Percentiles rank a stretch among this genome's conserved stretches.
These are phyloP conservation scores for Amiota minor DNA, from an alignment of 2,888 invertebrate species.

Conservation along the genomic window DNA sequence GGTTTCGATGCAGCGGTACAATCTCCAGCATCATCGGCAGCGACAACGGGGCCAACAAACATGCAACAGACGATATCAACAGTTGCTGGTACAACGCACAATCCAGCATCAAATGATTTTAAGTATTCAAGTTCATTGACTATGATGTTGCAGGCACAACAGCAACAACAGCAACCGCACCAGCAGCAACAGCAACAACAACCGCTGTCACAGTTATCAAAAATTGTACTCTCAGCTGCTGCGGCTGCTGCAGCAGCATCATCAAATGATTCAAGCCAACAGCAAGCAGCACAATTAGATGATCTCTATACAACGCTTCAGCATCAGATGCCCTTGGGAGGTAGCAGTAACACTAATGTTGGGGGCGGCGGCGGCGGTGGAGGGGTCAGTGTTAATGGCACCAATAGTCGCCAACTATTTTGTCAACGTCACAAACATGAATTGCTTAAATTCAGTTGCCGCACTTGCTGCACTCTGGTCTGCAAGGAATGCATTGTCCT, in stretches of 20 bases:
- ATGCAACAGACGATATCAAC: slow-evolving; percentile 22
- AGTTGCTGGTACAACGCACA: slow-evolving; percentile 32
- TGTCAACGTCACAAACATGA: slow-evolving; percentile 94
- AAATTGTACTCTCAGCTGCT: slow-evolving; percentile 63
- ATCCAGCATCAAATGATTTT: slow-evolving; percentile 63
- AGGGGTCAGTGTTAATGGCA: not conserved
- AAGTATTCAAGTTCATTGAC: slow-evolving; percentile 70
- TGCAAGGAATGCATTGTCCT: slow-evolving; percentile 95
- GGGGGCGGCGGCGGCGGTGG: not conserved
- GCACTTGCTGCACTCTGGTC: slow-evolving; percentile 92
- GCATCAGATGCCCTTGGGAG: slow-evolving; percentile 26
- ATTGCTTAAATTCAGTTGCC: slow-evolving; percentile 93
- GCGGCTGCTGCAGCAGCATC: slow-evolving; percentile 51
- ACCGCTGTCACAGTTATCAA: slow-evolving; percentile 69
- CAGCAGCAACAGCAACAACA: slow-evolving; percentile 51
- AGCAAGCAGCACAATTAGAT: slow-evolving; percentile 43
- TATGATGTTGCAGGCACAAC: slow-evolving; percentile 67
- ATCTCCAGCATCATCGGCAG: slow-evolving; percentile 1
- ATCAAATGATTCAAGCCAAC: slow-evolving; percentile 18
- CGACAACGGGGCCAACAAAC: slow-evolving; percentile 11
- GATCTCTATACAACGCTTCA: slow-evolving; percentile 48
- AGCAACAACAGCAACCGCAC: slow-evolving; percentile 53
- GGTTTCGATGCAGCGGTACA: slow-evolving; percentile 58
- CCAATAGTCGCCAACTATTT: slow-evolving; percentile 70
- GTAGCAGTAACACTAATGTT: not conserved